Conservation (phyloP, 1,140 invertebrate genomes). For the Drosophila pruinosa region DNA sequence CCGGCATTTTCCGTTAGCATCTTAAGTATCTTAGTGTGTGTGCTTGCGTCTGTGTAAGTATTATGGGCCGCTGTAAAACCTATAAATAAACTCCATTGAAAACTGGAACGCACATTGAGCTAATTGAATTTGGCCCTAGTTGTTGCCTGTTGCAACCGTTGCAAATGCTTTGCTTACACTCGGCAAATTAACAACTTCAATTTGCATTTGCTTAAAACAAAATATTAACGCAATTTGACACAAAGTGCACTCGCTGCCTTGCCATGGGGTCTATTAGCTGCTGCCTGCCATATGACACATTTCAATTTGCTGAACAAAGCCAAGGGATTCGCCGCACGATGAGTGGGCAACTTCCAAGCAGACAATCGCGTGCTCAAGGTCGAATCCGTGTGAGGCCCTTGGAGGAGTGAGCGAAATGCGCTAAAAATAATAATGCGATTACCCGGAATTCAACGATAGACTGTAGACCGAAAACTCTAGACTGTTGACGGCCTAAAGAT, state of each 20-base stretch:
- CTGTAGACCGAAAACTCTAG: conserved; percentile 1
- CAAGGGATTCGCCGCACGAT: neutral
- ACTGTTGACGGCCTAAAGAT: conserved; percentile 19
- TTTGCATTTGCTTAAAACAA: neutral
- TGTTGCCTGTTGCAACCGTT: conserved; percentile 8
- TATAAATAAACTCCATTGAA: conserved; percentile 77
- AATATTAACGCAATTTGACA: neutral
- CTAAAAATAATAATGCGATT: conserved; percentile 41
- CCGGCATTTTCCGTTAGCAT: conserved; percentile 63
- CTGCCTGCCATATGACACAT: conserved; percentile 17
- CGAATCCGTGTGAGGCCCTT: conserved; percentile 31
- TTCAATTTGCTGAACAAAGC: conserved; percentile 19
- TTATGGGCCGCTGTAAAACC: conserved; percentile 45
- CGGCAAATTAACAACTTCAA: neutral
- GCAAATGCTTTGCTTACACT: conserved; percentile 3
- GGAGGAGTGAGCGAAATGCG: conserved; percentile 10
- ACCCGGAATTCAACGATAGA: conserved; percentile 24
- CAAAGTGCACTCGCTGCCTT: conserved; percentile 12
- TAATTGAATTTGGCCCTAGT: conserved; percentile 44
- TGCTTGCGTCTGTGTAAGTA: conserved; percentile 6
- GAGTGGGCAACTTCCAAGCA: neutral
- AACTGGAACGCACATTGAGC: conserved; percentile 63
- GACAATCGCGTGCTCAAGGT: conserved; percentile 26
- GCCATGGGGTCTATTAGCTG: conserved; percentile 21
- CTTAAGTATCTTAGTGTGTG: conserved; percentile 35